phyloP scores from a whole-genome alignment of 2,797 vertebrate species.

The Sebastes minor region DNA sequence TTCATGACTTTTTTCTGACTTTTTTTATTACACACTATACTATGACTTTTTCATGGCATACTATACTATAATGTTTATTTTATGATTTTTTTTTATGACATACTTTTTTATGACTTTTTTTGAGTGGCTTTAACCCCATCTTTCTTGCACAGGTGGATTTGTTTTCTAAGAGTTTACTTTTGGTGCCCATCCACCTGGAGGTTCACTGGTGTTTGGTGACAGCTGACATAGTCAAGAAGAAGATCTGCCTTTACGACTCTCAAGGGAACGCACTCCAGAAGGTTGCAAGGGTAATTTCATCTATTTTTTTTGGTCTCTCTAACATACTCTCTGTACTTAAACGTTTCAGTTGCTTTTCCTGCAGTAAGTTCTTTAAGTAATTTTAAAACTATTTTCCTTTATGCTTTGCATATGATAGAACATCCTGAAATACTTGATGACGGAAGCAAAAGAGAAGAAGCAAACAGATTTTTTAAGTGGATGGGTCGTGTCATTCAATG shows the following conservation, averaged over 20 bases:
- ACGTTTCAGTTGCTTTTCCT: not conserved
- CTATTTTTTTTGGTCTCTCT: not conserved
- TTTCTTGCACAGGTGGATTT: conserved; percentile 88
- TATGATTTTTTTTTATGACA: not conserved
- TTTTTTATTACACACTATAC: not conserved
- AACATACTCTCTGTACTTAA: too few species aligned
- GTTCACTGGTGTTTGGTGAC: conserved; percentile 98
- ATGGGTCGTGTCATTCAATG: conserved; percentile 90
- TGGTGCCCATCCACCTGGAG: conserved; percentile 97
- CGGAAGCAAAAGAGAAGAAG: conserved; percentile 95
- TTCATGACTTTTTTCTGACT: not conserved
- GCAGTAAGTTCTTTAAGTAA: not conserved
- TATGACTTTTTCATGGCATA: not conserved
- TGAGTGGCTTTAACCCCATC: not conserved
- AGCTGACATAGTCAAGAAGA: conserved; percentile 88
- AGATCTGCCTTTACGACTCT: conserved; percentile 95
- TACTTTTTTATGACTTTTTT: not conserved
- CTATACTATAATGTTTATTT: not conserved
- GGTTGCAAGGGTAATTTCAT: conserved; percentile 77
- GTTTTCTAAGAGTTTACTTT: conserved; percentile 92
- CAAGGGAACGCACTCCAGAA: conserved; percentile 93
- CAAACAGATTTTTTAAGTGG: conserved; percentile 88
- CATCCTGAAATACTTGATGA: conserved; percentile 94
- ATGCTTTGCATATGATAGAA: conserved; percentile 81
- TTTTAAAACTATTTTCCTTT: not conserved